A percentile compares a stretch with the other conserved stretches of the same genome.
Evolutionary conservation across 2,888 invertebrate genomes (phyloP).

Genomic region (Phania funesta): DNA sequence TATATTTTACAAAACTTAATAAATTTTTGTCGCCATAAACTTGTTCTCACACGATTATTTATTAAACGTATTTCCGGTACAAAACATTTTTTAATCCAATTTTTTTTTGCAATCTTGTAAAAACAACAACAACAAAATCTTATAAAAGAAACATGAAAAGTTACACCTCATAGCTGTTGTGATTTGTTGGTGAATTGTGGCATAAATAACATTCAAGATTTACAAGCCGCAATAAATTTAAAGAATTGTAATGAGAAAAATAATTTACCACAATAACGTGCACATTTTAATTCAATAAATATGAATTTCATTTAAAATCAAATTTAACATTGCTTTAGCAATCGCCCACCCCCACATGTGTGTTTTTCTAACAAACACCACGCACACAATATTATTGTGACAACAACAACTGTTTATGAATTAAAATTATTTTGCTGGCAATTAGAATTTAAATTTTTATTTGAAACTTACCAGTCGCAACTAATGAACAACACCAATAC

Average conservation of each 20-base stretch:
- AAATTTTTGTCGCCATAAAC: constrained; percentile 18
- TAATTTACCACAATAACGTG: constrained; percentile 14
- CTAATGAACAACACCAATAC: constrained; percentile 1
- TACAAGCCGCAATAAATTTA: neutral
- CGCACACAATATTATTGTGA: neutral
- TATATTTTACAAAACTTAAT: neutral
- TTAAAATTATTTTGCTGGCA: constrained; percentile 18
- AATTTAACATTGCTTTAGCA: neutral
- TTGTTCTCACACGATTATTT: constrained; percentile 35
- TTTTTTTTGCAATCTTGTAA: neutral
- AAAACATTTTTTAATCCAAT: neutral
- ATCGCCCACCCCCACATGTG: neutral
- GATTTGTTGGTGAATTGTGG: neutral
- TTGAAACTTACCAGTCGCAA: constrained; percentile 21
- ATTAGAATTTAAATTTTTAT: constrained; percentile 19
- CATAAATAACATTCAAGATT: constrained; percentile 23
- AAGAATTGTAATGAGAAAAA: constrained; percentile 37
- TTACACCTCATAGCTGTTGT: constrained; percentile 11
- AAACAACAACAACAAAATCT: neutral
- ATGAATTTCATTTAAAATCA: constrained; percentile 15
- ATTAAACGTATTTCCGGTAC: constrained; percentile 40
- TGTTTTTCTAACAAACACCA: neutral
- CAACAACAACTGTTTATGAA: constrained; percentile 5
- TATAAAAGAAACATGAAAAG: constrained; percentile 21
- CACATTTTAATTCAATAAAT: constrained; percentile 3